Evolutionary conservation across 2,888 invertebrate genomes (phyloP).

Genomic region (Sicus ferrugineus): DNA sequence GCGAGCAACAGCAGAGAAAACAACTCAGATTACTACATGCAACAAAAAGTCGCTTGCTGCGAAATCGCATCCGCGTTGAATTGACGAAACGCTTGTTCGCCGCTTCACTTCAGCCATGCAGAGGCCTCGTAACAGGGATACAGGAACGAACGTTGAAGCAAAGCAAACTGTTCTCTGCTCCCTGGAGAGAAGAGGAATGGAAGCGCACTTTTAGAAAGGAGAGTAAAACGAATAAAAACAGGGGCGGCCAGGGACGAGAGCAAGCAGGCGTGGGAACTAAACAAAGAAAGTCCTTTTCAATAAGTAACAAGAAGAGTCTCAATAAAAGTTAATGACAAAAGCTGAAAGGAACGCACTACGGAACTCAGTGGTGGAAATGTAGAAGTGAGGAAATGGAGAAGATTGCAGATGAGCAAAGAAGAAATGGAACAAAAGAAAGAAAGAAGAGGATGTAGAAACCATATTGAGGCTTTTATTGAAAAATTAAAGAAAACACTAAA

Average conservation of each 20-base stretch:
- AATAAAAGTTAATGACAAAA: constrained; percentile 8
- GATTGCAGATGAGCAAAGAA: no score
- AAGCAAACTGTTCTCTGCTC: constrained; percentile 12
- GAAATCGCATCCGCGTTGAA: constrained; percentile 20
- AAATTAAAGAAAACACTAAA: no score
- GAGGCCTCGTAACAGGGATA: not conserved
- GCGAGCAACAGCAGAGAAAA: not conserved
- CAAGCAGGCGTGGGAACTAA: not conserved
- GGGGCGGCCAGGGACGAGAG: not conserved
- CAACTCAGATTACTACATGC: constrained; percentile 1
- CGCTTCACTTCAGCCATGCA: constrained; percentile 4
- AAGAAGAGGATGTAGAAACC: no score
- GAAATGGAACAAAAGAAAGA: no score
- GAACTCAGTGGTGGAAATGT: not conserved
- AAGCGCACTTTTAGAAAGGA: not conserved
- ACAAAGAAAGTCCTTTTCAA: constrained; percentile 2
- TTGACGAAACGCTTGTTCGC: constrained; percentile 28
- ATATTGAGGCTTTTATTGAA: no score
- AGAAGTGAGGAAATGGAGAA: not conserved
- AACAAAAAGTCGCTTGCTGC: constrained; percentile 7
- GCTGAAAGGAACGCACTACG: not conserved
- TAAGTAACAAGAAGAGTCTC: constrained; percentile 15
- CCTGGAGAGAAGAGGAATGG: not conserved
- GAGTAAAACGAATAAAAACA: not conserved
- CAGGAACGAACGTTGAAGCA: constrained; percentile 12